A percentile compares a stretch with the other conserved stretches of the same genome.
These are phyloP conservation scores for Clarias pachynema DNA, from an alignment of 2,797 vertebrate genomes.

Conservation along the genomic window DNA sequence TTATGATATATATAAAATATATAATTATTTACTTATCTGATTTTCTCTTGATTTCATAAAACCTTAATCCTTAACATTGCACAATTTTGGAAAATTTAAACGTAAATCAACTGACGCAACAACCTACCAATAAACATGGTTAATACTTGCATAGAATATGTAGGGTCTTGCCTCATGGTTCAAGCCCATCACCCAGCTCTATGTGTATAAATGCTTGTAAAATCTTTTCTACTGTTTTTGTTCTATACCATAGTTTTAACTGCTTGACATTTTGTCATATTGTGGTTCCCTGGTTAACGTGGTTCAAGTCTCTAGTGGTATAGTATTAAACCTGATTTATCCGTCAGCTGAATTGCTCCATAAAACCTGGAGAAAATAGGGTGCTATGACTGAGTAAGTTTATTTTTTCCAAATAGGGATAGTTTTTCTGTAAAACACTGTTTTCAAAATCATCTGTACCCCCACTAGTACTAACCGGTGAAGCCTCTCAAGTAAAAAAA, in stretches of 20 bases:
- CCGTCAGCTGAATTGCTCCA: neutral
- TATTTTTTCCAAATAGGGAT: neutral
- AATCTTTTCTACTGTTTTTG: neutral
- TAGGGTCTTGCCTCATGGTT: neutral
- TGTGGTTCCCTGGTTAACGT: neutral
- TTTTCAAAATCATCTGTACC: neutral
- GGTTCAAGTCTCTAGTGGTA: neutral
- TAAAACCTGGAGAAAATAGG: neutral
- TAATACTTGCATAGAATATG: slow-evolving; percentile 1
- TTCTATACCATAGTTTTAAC: neutral
- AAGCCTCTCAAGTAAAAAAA: neutral
- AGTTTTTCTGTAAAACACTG: neutral
- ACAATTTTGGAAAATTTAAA: slow-evolving; percentile 29
- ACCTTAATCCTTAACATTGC: neutral
- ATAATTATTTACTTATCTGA: neutral
- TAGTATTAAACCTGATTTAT: neutral
- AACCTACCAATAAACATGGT: neutral
- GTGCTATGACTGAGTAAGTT: neutral
- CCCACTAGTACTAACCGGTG: neutral
- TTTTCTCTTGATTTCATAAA: neutral
- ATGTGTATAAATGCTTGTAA: slow-evolving; percentile 1
- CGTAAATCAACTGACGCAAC: slow-evolving; percentile 6
- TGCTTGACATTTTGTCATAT: neutral
- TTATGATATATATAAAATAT: too few species aligned
- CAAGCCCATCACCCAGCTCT: neutral